These are phyloP conservation scores for Rotaria socialis DNA, from an alignment of 2,888 invertebrate species.

Conservation along the genomic window DNA sequence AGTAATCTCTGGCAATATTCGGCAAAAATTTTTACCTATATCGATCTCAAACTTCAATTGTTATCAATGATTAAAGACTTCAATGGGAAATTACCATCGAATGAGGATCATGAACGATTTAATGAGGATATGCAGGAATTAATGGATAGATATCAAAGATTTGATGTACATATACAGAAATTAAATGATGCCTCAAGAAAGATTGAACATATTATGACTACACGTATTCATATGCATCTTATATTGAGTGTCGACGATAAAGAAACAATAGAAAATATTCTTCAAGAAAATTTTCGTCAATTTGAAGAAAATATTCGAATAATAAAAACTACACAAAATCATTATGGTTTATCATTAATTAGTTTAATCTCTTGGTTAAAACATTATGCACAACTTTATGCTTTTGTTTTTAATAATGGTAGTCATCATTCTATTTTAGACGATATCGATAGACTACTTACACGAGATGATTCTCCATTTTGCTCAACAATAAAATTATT, in stretches of 20 bases:
- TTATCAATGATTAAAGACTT: neutral
- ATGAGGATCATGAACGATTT: neutral
- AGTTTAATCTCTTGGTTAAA: slow-evolving; percentile 13
- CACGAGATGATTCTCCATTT: neutral
- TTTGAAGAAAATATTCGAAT: neutral
- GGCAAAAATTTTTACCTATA: neutral
- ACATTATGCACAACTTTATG: slow-evolving; percentile 27
- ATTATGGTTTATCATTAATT: neutral
- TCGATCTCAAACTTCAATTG: slow-evolving; percentile 4
- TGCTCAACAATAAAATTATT: slow-evolving; percentile 18
- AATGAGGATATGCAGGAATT: neutral
- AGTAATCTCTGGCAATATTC: slow-evolving; percentile 27
- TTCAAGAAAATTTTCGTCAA: neutral
- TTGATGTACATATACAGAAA: neutral
- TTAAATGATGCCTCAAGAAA: neutral
- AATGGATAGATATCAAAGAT: neutral
- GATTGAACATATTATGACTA: slow-evolving; percentile 4
- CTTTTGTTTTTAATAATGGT: neutral
- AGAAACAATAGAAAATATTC: neutral
- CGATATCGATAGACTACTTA: neutral
- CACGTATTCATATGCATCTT: slow-evolving; percentile 11
- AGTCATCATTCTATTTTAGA: neutral
- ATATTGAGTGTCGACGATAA: neutral
- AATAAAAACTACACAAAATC: neutral
- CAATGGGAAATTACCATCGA: neutral